Percentiles rank a stretch among this genome's conserved stretches.
phyloP scores from a whole-genome alignment of 2,113 vertebrate species.

The Chlorocebus sabaeus region DNA sequence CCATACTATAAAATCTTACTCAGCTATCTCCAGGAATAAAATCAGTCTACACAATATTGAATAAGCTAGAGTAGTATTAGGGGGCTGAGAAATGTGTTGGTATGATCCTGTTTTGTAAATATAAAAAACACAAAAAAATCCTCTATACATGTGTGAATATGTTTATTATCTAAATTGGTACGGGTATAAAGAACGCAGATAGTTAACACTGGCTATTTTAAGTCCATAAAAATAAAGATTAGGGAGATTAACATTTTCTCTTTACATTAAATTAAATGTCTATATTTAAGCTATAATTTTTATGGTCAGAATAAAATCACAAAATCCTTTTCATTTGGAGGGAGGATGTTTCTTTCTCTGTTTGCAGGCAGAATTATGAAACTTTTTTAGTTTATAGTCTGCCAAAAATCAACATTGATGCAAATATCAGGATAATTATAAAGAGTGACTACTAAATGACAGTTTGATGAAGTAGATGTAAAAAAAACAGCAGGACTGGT shows the following conservation, averaged over 20 bases:
- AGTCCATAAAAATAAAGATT: not conserved
- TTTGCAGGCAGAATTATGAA: not conserved
- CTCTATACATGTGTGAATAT: not conserved
- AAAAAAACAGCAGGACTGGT: not conserved
- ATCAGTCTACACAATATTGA: not conserved
- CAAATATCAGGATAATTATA: not conserved
- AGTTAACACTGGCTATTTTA: conserved; percentile 28
- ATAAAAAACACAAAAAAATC: not conserved
- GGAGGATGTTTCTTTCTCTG: not conserved
- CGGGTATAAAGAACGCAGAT: not conserved
- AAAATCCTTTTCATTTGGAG: not conserved
- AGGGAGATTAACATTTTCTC: not conserved
- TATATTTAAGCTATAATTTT: not conserved
- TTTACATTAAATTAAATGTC: not conserved
- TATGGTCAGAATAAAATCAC: not conserved
- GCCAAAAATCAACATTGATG: not conserved
- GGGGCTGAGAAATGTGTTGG: not conserved
- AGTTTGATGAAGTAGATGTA: not conserved
- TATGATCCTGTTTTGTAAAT: not conserved
- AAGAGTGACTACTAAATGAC: not conserved
- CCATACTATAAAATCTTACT: not conserved
- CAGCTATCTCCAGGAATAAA: not conserved
- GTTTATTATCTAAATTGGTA: not conserved
- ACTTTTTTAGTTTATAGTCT: not conserved
- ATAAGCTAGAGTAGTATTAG: not conserved